A percentile compares a stretch with the other conserved stretches of the same genome.
Conservation (phyloP, 2,888 invertebrate genomes). For the Paralinhomoeus sp. region DNA sequence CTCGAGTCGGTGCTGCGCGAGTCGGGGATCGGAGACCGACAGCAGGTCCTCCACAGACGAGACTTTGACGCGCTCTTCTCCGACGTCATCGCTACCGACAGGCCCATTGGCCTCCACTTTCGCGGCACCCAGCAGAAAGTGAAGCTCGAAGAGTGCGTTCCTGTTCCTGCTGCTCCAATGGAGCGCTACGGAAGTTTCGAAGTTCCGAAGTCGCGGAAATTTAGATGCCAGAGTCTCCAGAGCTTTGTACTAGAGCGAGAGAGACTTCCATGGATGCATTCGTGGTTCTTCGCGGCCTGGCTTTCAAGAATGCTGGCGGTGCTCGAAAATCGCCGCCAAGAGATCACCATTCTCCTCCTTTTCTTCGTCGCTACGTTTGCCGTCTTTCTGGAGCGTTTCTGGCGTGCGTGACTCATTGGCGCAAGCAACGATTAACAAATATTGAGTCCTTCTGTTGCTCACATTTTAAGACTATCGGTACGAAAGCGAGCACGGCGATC, state of each 20-base stretch:
- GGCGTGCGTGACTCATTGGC: constrained; percentile 41
- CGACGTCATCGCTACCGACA: constrained; percentile 7
- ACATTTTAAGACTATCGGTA: constrained; percentile 55
- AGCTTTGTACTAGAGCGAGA: constrained; percentile 17
- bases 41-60: constrained; percentile 10
- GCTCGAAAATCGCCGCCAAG: constrained; percentile 79
- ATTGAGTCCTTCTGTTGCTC: neutral
- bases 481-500: constrained; percentile 79
- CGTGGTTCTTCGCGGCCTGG: constrained; percentile 55
- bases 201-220: too few relatives aligned
- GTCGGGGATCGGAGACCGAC: constrained; percentile 4
- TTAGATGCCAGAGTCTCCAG: constrained; percentile 20
- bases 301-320: constrained; percentile 38
- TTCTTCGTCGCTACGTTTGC: constrained; percentile 82
- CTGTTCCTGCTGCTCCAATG: neutral
- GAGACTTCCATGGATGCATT: constrained; percentile 32
- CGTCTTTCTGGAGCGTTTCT: constrained; percentile 77
- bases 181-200: too few relatives aligned
- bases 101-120: constrained; percentile 21
- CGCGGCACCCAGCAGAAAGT: constrained; percentile 15
- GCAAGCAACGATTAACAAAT: too few relatives aligned
- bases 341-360: constrained; percentile 75
- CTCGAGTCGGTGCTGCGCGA: constrained; percentile 6
- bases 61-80: constrained; percentile 21
- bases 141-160: constrained; percentile 12